Percentiles rank a stretch among this genome's conserved stretches.
These are phyloP conservation scores for Yponomeuta plumbellus DNA, from an alignment of 2,888 invertebrate genomes.

Conservation along the genomic window DNA sequence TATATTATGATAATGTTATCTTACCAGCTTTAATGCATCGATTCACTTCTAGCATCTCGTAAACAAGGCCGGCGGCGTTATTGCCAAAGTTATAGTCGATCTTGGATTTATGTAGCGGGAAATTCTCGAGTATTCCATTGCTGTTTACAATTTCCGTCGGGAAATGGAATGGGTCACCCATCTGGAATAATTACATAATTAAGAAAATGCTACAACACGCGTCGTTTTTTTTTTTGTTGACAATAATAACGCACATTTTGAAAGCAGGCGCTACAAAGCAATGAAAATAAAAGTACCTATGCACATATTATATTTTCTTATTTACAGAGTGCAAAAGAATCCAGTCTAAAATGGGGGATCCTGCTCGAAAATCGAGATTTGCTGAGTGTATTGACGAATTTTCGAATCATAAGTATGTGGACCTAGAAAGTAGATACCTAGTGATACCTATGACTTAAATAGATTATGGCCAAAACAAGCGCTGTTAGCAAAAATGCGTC, in stretches of 20 bases:
- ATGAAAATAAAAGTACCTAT: too few relatives aligned
- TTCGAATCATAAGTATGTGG: too few relatives aligned
- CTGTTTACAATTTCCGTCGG: constrained; percentile 77
- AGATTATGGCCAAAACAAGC: background rate
- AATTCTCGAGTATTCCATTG: constrained; percentile 71
- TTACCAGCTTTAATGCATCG: constrained; percentile 78
- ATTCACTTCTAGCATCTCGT: constrained; percentile 84
- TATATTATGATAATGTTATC: constrained; percentile 5
- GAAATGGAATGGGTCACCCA: constrained; percentile 79
- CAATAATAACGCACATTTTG: background rate
- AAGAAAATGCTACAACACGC: background rate
- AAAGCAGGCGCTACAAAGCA: too few relatives aligned
- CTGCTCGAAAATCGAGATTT: too few relatives aligned
- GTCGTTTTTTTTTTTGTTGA: too few relatives aligned
- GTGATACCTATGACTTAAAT: too few relatives aligned
- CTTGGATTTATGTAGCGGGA: constrained; percentile 76
- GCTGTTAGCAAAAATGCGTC: background rate
- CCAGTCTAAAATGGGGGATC: too few relatives aligned
- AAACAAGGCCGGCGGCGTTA: constrained; percentile 82
- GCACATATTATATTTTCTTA: background rate
- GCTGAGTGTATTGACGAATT: too few relatives aligned
- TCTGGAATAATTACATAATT: constrained; percentile 34
- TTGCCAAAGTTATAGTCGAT: constrained; percentile 78
- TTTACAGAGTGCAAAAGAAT: background rate
- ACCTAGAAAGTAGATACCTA: too few relatives aligned